A percentile compares a stretch with the other conserved stretches of the same genome.
Evolutionary conservation across 2,888 invertebrate species (phyloP).

Genomic region (Volucella zonaria): DNA sequence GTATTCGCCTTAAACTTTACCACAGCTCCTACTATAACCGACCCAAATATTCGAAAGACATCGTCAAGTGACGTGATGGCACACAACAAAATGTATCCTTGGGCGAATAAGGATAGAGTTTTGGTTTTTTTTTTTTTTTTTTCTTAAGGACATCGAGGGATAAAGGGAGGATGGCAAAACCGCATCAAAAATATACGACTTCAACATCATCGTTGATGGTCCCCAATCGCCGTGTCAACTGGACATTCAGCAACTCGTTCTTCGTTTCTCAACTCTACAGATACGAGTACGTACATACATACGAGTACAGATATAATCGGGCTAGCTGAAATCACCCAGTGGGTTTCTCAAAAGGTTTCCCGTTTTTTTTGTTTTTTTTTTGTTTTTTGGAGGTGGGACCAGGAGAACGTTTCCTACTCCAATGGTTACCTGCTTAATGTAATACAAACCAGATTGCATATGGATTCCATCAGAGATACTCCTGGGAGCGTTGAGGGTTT

Average conservation of each 20-base stretch:
- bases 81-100: constrained; percentile 31
- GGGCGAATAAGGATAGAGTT: constrained; percentile 21
- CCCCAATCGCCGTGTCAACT: constrained; percentile 68
- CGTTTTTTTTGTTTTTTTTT: too few species aligned
- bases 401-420: constrained; percentile 18
- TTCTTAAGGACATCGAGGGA: not conserved
- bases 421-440: constrained; percentile 68
- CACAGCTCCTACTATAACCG: constrained; percentile 20
- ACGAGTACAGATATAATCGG: constrained; percentile 1
- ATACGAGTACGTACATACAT: not conserved
- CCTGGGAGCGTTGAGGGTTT: constrained; percentile 47
- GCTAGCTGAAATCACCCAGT: constrained; percentile 12
- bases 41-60: constrained; percentile 52
- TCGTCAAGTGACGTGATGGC: constrained; percentile 44
- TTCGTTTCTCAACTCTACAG: not conserved
- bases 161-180: constrained; percentile 29
- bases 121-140: constrained; percentile 21
- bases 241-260: constrained; percentile 57
- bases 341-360: constrained; percentile 11
- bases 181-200: constrained; percentile 58
- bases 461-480: constrained; percentile 43
- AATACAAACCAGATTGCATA: constrained; percentile 70
- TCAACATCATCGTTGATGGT: constrained; percentile 63
- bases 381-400: not conserved
- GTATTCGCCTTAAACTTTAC: not conserved